phyloP scores from a whole-genome alignment of 2,888 invertebrate species.

The Oscheius myriophilus region DNA sequence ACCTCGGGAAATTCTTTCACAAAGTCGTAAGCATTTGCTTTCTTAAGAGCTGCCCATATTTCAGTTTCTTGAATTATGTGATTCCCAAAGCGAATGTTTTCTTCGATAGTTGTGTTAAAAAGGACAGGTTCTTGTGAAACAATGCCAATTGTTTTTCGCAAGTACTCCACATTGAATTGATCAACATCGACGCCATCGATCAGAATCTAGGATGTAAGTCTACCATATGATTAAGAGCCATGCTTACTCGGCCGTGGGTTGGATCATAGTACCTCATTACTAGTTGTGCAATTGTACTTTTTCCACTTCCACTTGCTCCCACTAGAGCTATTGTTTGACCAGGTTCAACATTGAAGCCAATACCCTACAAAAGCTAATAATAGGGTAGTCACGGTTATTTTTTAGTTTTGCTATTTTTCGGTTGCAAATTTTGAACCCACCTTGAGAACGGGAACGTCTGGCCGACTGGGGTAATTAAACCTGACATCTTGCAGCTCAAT shows the following conservation, averaged over 20 bases:
- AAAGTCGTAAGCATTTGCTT: conserved; percentile 73
- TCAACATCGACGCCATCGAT: conserved; percentile 72
- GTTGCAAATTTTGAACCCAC: background rate
- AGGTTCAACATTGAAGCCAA: conserved; percentile 45
- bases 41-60: conserved; percentile 61
- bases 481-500: conserved; percentile 72
- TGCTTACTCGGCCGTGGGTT: conserved; percentile 36
- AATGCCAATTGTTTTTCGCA: conserved; percentile 71
- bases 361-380: conserved; percentile 32
- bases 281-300: conserved; percentile 57
- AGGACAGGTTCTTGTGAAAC: conserved; percentile 77
- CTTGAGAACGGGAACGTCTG: conserved; percentile 65
- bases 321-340: conserved; percentile 60
- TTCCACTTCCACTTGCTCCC: conserved; percentile 59
- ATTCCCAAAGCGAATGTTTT: conserved; percentile 72
- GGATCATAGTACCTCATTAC: conserved; percentile 53
- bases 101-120: conserved; percentile 74
- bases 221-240: background rate
- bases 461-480: conserved; percentile 73
- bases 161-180: conserved; percentile 72
- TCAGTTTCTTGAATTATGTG: conserved; percentile 50
- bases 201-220: conserved; percentile 15
- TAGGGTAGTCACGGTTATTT: no score
- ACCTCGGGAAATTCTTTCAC: conserved; percentile 71
- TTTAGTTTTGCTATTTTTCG: no score